Conservation (phyloP, 2,888 invertebrate species). For the Synanthedon formicaeformis region DNA sequence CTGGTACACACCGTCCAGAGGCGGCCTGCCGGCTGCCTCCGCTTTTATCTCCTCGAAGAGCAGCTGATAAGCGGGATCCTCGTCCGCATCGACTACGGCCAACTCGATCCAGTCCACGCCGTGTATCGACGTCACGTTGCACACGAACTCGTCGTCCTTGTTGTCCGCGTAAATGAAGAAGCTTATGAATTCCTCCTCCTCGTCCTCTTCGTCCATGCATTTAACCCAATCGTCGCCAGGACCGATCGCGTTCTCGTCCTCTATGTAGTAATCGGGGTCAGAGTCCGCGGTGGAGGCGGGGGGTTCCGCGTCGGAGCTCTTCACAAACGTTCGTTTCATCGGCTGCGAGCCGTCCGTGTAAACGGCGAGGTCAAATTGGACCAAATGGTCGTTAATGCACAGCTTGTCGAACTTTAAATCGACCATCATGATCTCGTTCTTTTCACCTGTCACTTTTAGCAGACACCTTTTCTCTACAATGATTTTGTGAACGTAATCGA, state of each 20-base stretch:
- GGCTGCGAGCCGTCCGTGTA: constrained; percentile 43
- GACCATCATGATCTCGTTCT: constrained; percentile 35
- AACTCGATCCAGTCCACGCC: constrained; percentile 37
- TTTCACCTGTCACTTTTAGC: constrained; percentile 50
- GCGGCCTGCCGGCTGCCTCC: constrained; percentile 42
- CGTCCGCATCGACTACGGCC: constrained; percentile 40
- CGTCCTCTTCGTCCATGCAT: constrained; percentile 33
- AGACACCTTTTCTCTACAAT: constrained; percentile 71
- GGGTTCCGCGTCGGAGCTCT: constrained; percentile 5
- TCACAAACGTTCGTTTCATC: constrained; percentile 26
- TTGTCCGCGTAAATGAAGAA: constrained; percentile 25
- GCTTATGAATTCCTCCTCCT: constrained; percentile 10
- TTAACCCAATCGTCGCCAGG: constrained; percentile 33
- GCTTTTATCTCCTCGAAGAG: constrained; percentile 64
- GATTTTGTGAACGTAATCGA: constrained; percentile 73
- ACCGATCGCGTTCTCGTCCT: constrained; percentile 15
- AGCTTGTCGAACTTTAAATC: constrained; percentile 45
- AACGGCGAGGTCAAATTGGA: constrained; percentile 52
- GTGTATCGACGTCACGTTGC: constrained; percentile 41
- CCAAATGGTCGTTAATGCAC: constrained; percentile 58
- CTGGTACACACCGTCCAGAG: constrained; percentile 47
- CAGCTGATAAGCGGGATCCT: constrained; percentile 50
- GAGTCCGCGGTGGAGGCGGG: constrained; percentile 22
- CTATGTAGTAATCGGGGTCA: constrained; percentile 43
- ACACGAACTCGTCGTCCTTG: constrained; percentile 28